Evolutionary conservation across 2,888 invertebrate genomes (phyloP), one percentile per base, ranked within the genome.

Genomic region (Nemapogon koenigi): DNA sequence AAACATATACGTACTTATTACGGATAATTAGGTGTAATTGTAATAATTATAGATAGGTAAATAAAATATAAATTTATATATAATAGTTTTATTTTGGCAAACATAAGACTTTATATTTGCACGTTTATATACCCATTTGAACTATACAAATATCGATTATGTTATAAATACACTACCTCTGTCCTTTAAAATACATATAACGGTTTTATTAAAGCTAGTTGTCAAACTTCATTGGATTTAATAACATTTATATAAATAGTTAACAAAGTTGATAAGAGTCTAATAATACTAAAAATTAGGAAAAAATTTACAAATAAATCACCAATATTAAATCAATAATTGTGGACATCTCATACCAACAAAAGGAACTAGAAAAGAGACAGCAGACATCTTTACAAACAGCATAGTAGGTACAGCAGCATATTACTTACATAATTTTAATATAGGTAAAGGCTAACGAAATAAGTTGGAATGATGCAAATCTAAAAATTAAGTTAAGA

Each of bases 121-220:
- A 49, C 57, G 52, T 57, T 62, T 67, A 75, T 76, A 73, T 73
- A 76, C 72, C 64, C 70, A 73, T 73, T 71, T 71, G 67, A 76
- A 71, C 71, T 73, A 68, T 72, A 75, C 72, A 76, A 72, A 76
- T 75, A 73, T 71, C 73, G 71, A 72, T 73, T 72, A 73, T 63
- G 61, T 70, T 57, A 73, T 73, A 78, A 73, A 72, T 73, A 73
- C 70, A 75, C 72, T 72, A 78, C 72, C 72, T 73, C 68, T 71
- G 68, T 65, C 65, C 56, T 73, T 70, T 70, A 72, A 64, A 72
- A 68, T 69, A 76, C 70, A 55, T 81, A 41, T 62, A 70, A 64
- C 62, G 63, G 69, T 63, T 70, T 62, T 65, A 63, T 73, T 75
- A 75, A 73, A 76, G 72, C 72, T 76, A n/a, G n/a, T n/a, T 68